These are phyloP conservation scores for Rhagophthalmus giganteus DNA, from an alignment of 2,888 invertebrate genomes.

Conservation along the genomic window DNA sequence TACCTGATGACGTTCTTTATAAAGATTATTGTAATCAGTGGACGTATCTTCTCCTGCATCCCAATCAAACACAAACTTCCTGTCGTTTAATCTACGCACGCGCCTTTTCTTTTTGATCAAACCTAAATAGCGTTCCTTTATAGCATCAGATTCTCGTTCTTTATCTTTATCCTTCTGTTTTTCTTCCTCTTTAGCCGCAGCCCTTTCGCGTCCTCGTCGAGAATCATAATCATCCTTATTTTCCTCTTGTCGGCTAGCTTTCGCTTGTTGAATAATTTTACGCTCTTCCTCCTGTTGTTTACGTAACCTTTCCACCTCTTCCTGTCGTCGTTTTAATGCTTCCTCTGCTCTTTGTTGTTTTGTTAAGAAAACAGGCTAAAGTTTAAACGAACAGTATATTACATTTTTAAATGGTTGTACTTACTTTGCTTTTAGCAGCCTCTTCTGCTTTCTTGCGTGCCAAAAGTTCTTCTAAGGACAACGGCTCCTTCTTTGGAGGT, in stretches of 20 bases:
- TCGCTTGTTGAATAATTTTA: constrained; percentile 47
- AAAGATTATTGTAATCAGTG: constrained; percentile 94
- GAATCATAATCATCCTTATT: constrained; percentile 48
- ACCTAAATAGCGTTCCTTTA: constrained; percentile 93
- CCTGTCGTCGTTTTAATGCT: constrained; percentile 86
- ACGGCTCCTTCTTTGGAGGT: constrained; percentile 72
- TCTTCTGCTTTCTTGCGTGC: constrained; percentile 97
- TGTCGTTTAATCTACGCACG: constrained; percentile 90
- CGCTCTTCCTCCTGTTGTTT: constrained; percentile 71
- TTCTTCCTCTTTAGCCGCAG: constrained; percentile 57
- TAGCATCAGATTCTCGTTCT: constrained; percentile 92
- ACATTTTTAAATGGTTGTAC: constrained; percentile 1
- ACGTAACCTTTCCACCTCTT: constrained; percentile 82
- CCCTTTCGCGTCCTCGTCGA: constrained; percentile 55
- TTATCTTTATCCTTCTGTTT: constrained; percentile 77
- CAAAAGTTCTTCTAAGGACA: constrained; percentile 93
- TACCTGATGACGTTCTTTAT: constrained; percentile 91
- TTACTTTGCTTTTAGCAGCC: constrained; percentile 84
- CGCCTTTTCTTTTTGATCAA: constrained; percentile 90
- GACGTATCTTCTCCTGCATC: constrained; percentile 99
- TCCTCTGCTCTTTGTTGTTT: constrained; percentile 93
- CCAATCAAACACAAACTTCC: constrained; percentile 99
- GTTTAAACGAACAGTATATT: constrained; percentile 17
- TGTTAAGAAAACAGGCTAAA: constrained; percentile 88
- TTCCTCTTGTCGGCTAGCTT: constrained; percentile 45